Evolutionary conservation across 2,113 vertebrate species (phyloP).

Genomic region (Pterocles orientalis): DNA sequence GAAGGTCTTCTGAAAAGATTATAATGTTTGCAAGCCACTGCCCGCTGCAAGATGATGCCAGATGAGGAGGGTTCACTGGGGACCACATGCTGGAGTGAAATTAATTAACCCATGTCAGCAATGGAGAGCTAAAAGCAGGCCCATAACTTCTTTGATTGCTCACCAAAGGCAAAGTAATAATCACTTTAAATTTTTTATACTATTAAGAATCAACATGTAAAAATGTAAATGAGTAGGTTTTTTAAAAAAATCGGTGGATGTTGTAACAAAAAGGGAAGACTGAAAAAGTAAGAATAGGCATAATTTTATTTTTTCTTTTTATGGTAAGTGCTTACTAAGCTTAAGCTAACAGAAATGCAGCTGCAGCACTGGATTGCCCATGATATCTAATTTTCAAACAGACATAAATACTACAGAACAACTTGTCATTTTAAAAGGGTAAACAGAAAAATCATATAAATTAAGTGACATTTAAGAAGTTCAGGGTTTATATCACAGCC

Average conservation of each 20-base stretch:
- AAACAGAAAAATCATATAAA: constrained; percentile 74
- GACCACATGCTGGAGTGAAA: constrained; percentile 24
- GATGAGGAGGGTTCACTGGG: constrained; percentile 21
- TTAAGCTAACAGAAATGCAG: constrained; percentile 25
- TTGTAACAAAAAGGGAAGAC: neutral
- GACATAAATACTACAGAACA: constrained; percentile 70
- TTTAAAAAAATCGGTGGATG: neutral
- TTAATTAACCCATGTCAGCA: constrained; percentile 61
- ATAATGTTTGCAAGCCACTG: constrained; percentile 28
- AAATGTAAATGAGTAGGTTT: neutral
- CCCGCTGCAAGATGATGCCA: neutral
- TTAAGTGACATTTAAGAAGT: constrained; percentile 75
- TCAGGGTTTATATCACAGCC: constrained; percentile 65
- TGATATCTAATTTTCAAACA: constrained; percentile 69
- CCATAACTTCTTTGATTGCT: neutral
- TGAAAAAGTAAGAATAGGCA: neutral
- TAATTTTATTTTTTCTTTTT: constrained; percentile 43
- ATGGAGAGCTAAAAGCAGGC: neutral
- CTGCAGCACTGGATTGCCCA: constrained; percentile 3
- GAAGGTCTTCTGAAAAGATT: constrained; percentile 53
- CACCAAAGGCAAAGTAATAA: neutral
- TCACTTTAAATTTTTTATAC: neutral
- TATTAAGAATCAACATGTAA: neutral
- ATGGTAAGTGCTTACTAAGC: constrained; percentile 45
- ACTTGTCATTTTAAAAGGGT: constrained; percentile 76